Conservation (phyloP, 2,888 invertebrate genomes). For the Drosophila kokeensis region DNA sequence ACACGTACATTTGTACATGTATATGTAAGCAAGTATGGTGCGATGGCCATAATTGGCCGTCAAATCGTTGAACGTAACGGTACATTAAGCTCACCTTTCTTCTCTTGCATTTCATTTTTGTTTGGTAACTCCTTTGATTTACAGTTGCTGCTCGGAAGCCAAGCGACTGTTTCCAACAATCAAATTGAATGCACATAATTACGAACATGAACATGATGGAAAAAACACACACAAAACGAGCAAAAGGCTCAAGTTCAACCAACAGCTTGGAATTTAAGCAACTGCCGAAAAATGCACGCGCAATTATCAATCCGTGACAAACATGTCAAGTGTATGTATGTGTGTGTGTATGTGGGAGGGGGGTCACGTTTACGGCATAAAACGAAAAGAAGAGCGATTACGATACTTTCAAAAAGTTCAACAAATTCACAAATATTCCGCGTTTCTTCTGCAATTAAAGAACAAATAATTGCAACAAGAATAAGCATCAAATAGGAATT, state of each 20-base stretch:
- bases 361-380: conserved; percentile 39
- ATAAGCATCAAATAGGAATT: conserved; percentile 17
- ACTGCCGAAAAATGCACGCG: conserved; percentile 53
- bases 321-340: neutral
- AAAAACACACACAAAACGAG: conserved; percentile 2
- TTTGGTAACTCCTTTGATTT: conserved; percentile 32
- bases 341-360: neutral
- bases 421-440: conserved; percentile 61
- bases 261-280: conserved; percentile 51
- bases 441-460: conserved; percentile 10
- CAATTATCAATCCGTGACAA: conserved; percentile 27
- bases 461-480: conserved; percentile 15
- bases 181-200: conserved; percentile 12
- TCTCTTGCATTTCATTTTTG: conserved; percentile 12
- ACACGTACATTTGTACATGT: neutral
- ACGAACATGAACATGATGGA: neutral
- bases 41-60: conserved; percentile 26
- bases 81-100: conserved; percentile 43
- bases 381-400: conserved; percentile 37
- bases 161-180: conserved; percentile 3
- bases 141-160: conserved; percentile 3
- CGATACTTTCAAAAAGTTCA: conserved; percentile 41
- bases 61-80: conserved; percentile 43
- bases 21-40: conserved; percentile 3
- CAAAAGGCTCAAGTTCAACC: conserved; percentile 34